Percentiles rank a stretch among this genome's conserved stretches.
Conservation (phyloP, 2,797 vertebrate species). For the Okamejei kenojei region DNA sequence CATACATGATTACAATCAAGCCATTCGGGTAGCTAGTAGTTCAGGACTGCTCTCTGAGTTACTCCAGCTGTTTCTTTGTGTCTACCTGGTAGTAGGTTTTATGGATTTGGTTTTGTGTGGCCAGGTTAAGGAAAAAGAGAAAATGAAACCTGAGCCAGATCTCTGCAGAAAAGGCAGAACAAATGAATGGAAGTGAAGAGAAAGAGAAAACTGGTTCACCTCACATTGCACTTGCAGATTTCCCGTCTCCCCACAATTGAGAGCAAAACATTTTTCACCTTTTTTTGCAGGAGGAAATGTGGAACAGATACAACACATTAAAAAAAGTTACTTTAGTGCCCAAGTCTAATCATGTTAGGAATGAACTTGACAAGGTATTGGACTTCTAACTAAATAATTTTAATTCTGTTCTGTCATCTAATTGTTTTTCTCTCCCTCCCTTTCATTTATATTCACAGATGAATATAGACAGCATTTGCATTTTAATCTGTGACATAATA, state of each 20-base stretch:
- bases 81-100: not conserved
- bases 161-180: not conserved
- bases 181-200: not conserved
- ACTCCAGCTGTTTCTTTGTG: no score
- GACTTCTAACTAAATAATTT: no score
- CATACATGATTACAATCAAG: no score
- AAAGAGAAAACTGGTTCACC: not conserved
- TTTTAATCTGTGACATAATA: not conserved
- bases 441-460: not conserved
- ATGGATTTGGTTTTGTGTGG: not conserved
- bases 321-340: not conserved
- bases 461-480: not conserved
- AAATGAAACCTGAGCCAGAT: not conserved
- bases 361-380: not conserved
- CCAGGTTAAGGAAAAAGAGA: not conserved
- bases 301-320: not conserved
- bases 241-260: not conserved
- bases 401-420: not conserved
- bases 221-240: not conserved
- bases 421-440: not conserved
- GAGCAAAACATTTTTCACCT: not conserved
- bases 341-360: not conserved
- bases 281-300: not conserved
- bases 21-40: no score
- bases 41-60: no score